Percentiles rank a stretch among this genome's conserved stretches.
These are phyloP conservation scores for Rhyzopertha dominica DNA, from an alignment of 1,140 invertebrate species.

Conservation along the genomic window DNA sequence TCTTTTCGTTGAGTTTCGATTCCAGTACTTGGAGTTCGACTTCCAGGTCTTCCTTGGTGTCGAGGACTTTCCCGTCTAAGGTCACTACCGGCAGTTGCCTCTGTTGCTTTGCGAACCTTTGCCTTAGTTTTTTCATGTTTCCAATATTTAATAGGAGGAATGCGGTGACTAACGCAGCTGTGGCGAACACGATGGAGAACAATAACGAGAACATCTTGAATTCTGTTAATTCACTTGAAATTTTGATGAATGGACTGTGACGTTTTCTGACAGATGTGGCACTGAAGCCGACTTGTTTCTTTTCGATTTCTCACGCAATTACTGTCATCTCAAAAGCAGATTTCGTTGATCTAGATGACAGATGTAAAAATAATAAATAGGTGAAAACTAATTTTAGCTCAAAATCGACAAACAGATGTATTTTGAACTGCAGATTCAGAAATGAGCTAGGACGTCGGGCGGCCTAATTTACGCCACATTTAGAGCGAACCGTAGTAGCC, in stretches of 20 bases:
- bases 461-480: no score
- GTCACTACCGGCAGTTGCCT: conserved; percentile 27
- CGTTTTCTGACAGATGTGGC: no score
- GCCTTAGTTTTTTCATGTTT: conserved; percentile 26
- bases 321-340: conserved; percentile 6
- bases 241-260: neutral
- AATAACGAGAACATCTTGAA: neutral
- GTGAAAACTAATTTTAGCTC: no score
- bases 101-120: conserved; percentile 13
- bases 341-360: conserved; percentile 7
- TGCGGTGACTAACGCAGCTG: conserved; percentile 20
- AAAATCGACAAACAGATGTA: no score
- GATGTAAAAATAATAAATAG: no score
- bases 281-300: no score
- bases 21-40: conserved; percentile 30
- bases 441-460: no score
- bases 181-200: conserved; percentile 10
- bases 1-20: conserved; percentile 30
- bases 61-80: conserved; percentile 28
- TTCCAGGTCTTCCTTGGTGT: conserved; percentile 30
- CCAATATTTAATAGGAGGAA: conserved; percentile 25
- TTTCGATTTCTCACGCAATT: conserved; percentile 9
- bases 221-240: conserved; percentile 1
- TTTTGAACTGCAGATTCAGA: no score
- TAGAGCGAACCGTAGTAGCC: no score